These are phyloP conservation scores for Prionailurus viverrinus DNA, from an alignment of 2,113 vertebrate genomes.

Conservation along the genomic window DNA sequence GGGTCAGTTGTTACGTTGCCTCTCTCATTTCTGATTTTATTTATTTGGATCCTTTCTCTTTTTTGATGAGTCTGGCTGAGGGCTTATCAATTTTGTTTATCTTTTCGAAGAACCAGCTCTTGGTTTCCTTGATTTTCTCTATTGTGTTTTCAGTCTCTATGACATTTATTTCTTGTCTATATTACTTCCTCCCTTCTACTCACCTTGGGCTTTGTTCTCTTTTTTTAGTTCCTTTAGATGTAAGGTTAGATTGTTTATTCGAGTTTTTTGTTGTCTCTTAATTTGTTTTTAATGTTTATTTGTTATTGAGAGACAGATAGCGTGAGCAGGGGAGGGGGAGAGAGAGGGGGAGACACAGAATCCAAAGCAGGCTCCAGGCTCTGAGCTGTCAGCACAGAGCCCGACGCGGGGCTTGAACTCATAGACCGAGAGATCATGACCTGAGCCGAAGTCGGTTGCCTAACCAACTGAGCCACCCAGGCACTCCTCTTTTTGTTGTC, in stretches of 20 bases:
- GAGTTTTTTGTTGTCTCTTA: background rate
- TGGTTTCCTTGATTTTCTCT: background rate
- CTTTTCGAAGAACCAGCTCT: background rate
- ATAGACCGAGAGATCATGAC: too few relatives aligned
- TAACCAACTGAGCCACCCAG: too few relatives aligned
- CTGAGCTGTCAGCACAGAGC: too few relatives aligned
- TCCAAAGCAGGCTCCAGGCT: too few relatives aligned
- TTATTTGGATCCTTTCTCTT: background rate
- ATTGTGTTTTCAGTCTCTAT: background rate
- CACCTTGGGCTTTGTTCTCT: background rate
- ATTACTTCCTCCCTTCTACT: background rate
- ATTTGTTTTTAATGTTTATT: too few relatives aligned
- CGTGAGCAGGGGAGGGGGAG: too few relatives aligned
- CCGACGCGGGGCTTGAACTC: too few relatives aligned
- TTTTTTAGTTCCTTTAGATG: background rate
- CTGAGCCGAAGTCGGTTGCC: too few relatives aligned
- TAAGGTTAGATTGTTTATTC: background rate
- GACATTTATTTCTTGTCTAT: background rate
- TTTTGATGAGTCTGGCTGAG: background rate
- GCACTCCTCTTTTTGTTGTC: background rate
- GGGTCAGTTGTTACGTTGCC: background rate
- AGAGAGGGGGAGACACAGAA: too few relatives aligned
- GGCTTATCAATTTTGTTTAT: background rate
- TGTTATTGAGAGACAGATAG: too few relatives aligned
- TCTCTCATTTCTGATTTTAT: background rate